These are phyloP conservation scores for Pandemis heparana DNA, from an alignment of 2,888 invertebrate genomes.

Conservation along the genomic window DNA sequence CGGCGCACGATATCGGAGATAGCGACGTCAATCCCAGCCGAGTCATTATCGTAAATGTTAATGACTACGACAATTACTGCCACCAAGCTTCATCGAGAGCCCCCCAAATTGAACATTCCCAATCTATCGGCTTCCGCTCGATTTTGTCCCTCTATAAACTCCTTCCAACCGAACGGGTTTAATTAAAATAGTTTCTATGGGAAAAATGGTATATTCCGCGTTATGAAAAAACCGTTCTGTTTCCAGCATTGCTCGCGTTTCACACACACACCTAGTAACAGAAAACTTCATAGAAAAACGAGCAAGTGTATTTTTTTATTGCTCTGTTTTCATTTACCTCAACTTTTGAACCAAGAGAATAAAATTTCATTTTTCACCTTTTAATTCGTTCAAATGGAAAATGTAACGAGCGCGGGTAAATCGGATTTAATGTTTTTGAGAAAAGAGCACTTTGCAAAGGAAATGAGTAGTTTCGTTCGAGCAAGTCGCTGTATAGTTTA, in stretches of 20 bases:
- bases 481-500: constrained; percentile 69
- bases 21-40: constrained; percentile 72
- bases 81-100: constrained; percentile 69
- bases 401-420: constrained; percentile 49
- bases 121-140: constrained; percentile 71
- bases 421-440: constrained; percentile 63
- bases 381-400: constrained; percentile 20
- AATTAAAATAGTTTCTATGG: constrained; percentile 80
- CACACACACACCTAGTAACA: constrained; percentile 44
- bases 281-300: constrained; percentile 44
- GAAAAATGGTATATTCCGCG: constrained; percentile 65
- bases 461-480: constrained; percentile 77
- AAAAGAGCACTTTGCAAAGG: constrained; percentile 73
- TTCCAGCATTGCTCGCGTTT: constrained; percentile 45
- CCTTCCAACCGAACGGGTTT: constrained; percentile 73
- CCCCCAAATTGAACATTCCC: constrained; percentile 75
- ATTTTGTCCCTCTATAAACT: constrained; percentile 76
- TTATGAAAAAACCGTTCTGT: constrained; percentile 47
- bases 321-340: constrained; percentile 31
- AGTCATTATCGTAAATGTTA: constrained; percentile 83
- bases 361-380: constrained; percentile 15
- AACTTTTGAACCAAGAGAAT: constrained; percentile 12
- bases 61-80: constrained; percentile 80
- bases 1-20: constrained; percentile 63
- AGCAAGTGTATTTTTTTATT: constrained; percentile 41